Conservation (phyloP, 2,113 vertebrate genomes). For the Struthidea cinerea region DNA sequence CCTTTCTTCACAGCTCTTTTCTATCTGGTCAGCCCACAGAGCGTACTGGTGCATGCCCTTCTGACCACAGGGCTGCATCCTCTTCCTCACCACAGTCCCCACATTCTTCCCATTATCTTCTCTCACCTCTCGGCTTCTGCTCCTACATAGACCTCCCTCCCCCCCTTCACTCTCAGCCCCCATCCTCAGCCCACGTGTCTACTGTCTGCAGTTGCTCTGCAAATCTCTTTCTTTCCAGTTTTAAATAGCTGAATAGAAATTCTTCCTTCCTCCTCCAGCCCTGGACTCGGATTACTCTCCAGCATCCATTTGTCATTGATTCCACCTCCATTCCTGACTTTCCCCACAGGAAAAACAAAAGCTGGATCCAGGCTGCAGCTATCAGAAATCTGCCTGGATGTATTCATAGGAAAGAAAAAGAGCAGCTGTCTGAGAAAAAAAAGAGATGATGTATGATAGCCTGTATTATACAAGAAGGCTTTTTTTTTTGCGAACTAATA, state of each 20-base stretch:
- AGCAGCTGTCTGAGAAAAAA: neutral
- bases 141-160: neutral
- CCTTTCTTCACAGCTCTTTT: neutral
- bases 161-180: neutral
- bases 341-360: conserved; percentile 18
- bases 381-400: neutral
- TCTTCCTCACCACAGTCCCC: neutral
- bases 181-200: neutral
- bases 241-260: neutral
- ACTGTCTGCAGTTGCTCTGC: neutral
- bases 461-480: neutral
- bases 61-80: neutral
- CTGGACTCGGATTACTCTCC: neutral
- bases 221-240: conserved; percentile 10
- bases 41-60: accelerated
- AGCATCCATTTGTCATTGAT: conserved; percentile 16
- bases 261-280: conserved; percentile 2
- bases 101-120: accelerated
- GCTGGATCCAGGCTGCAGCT: neutral
- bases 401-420: conserved; percentile 28
- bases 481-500: conserved; percentile 9
- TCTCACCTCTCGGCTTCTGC: neutral
- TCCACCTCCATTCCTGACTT: conserved; percentile 11
- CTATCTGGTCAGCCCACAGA: neutral
- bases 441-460: neutral